These are phyloP conservation scores for Hoplostethus atlanticus DNA, from an alignment of 2,797 vertebrate species.

Conservation along the genomic window DNA sequence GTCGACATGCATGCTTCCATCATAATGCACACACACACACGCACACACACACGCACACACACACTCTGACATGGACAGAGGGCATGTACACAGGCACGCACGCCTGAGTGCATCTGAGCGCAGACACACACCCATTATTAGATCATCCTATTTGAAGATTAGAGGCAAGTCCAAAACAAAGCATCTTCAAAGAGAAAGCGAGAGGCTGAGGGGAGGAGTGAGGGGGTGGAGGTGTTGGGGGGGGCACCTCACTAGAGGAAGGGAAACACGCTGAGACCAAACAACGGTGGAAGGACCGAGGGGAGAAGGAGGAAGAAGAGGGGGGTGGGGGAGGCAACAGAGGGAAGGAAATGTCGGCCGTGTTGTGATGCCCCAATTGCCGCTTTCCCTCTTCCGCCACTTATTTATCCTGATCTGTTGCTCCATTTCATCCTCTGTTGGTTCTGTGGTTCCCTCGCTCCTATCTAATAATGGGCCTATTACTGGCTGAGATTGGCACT, in stretches of 20 bases:
- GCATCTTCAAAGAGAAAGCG: constrained; percentile 72
- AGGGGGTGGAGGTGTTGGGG: constrained; percentile 15
- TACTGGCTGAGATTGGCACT: constrained; percentile 64
- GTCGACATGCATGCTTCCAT: constrained; percentile 47
- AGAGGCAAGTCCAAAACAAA: constrained; percentile 73
- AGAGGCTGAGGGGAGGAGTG: not conserved
- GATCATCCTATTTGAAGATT: constrained; percentile 74
- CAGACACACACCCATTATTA: constrained; percentile 61
- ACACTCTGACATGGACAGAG: constrained; percentile 55
- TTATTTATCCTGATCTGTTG: constrained; percentile 75
- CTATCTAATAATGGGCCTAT: constrained; percentile 73
- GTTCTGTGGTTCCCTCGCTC: constrained; percentile 52
- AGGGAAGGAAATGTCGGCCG: constrained; percentile 49
- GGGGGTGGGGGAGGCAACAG: not conserved
- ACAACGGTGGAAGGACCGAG: constrained; percentile 25
- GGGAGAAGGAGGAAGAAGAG: not conserved
- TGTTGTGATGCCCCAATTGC: constrained; percentile 79
- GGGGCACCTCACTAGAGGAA: constrained; percentile 45
- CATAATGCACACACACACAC: constrained; percentile 29
- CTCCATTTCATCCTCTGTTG: constrained; percentile 66
- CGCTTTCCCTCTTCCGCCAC: constrained; percentile 72
- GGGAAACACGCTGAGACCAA: not conserved
- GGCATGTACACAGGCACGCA: constrained; percentile 31
- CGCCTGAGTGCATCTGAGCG: constrained; percentile 41
- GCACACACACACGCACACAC: constrained; percentile 7